Evolutionary conservation across 2,113 vertebrate species (phyloP).

Genomic region (Porphyrio hochstetteri): DNA sequence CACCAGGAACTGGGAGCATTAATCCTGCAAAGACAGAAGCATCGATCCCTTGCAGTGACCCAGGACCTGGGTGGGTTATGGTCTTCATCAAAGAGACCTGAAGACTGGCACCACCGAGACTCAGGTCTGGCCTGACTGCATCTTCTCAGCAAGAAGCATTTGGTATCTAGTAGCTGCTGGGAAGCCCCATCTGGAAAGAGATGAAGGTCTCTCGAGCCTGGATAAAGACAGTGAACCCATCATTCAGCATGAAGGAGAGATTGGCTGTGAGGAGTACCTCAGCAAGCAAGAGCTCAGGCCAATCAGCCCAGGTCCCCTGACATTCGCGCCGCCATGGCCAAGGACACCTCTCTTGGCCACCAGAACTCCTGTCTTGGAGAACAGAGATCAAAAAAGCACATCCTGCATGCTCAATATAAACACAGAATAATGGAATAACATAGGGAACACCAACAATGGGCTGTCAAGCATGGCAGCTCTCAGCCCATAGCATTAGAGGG

Average conservation of each 20-base stretch:
- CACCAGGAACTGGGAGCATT: not conserved
- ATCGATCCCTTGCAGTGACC: rapidly evolving
- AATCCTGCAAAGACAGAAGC: not conserved
- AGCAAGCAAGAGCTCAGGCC: not conserved
- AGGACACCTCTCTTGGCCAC: not conserved
- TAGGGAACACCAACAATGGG: not conserved
- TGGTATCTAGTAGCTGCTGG: not conserved
- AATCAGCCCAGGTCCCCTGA: not conserved
- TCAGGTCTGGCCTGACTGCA: not conserved
- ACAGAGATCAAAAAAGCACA: not conserved
- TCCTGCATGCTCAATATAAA: not conserved
- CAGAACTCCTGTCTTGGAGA: not conserved
- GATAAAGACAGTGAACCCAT: not conserved
- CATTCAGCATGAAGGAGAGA: not conserved
- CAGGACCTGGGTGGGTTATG: no score
- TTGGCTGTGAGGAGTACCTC: not conserved
- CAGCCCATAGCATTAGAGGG: not conserved
- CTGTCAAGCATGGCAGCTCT: not conserved
- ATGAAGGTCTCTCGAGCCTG: not conserved
- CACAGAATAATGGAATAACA: not conserved
- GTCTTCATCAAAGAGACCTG: not conserved
- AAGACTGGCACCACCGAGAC: not conserved
- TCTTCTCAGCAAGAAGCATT: not conserved
- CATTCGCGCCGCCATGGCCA: not conserved
- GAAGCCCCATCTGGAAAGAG: not conserved